Evolutionary conservation across 1,140 invertebrate genomes (phyloP).

Genomic region (Ceratina australensis): DNA sequence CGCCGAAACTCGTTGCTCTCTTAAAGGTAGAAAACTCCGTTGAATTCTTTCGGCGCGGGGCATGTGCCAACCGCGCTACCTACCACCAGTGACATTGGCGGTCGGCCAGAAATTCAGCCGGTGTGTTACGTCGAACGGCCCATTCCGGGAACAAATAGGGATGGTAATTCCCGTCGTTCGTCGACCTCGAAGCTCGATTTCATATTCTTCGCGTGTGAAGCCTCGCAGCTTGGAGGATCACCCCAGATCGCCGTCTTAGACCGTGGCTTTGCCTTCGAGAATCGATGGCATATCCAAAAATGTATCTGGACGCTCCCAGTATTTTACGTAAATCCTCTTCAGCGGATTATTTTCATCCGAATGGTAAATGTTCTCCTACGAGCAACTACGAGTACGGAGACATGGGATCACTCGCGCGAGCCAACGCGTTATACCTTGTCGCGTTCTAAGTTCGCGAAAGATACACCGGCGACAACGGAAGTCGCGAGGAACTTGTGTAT

Average conservation of each 20-base stretch:
- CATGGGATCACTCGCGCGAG: no score
- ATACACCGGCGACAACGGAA: not conserved
- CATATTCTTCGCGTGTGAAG: conserved; percentile 43
- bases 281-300: not conserved
- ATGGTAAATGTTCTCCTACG: no score
- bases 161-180: conserved; percentile 50
- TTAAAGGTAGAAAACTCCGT: not conserved
- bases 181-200: conserved; percentile 46
- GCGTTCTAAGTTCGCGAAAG: not conserved
- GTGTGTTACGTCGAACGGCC: conserved; percentile 41
- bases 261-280: not conserved
- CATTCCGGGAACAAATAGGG: conserved; percentile 43
- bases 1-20: conserved; percentile 1
- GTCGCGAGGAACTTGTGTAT: no score
- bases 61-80: not conserved
- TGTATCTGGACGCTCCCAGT: no score
- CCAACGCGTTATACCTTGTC: no score
- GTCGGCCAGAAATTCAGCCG: conserved; percentile 27
- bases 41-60: conserved; percentile 12
- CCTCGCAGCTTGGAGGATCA: not conserved
- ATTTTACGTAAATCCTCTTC: no score
- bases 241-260: not conserved
- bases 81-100: conserved; percentile 31
- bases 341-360: no score
- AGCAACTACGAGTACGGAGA: no score